These are phyloP conservation scores for Nibea coibor DNA, from an alignment of 2,113 vertebrate species.

Conservation along the genomic window DNA sequence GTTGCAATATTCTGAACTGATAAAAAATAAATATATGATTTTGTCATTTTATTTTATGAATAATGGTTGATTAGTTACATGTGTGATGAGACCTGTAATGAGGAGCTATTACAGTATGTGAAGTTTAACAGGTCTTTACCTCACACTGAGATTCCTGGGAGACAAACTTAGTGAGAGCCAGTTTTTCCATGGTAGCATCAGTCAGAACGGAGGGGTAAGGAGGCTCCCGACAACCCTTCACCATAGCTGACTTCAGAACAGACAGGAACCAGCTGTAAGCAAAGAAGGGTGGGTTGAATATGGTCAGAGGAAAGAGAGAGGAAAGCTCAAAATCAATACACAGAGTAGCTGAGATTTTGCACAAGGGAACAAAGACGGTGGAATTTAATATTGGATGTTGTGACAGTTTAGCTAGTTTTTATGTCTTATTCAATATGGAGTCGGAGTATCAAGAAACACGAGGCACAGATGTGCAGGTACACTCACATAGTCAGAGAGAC, in stretches of 20 bases:
- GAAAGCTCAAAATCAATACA: background rate
- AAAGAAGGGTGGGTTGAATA: background rate
- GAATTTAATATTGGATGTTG: background rate
- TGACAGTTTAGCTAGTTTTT: background rate
- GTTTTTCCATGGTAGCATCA: slow-evolving; percentile 97
- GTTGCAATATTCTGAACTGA: background rate
- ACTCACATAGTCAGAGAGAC: slow-evolving; percentile 91
- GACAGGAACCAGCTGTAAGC: slow-evolving; percentile 90
- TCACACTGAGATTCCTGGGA: slow-evolving; percentile 95
- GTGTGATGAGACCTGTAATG: background rate
- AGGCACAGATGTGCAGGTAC: background rate
- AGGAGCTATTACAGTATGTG: background rate
- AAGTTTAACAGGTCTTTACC: slow-evolving; percentile 76
- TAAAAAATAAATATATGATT: background rate
- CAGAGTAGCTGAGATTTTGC: background rate
- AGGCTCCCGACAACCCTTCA: slow-evolving; percentile 93
- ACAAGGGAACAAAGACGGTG: background rate
- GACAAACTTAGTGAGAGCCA: slow-evolving; percentile 95
- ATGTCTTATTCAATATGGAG: background rate
- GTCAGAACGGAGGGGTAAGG: slow-evolving; percentile 94
- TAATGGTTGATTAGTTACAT: background rate
- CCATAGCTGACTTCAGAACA: slow-evolving; percentile 93
- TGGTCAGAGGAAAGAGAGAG: background rate
- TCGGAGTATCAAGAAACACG: background rate
- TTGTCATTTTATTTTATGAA: background rate